Percentiles rank a stretch among this genome's conserved stretches.
These are phyloP conservation scores for Dolichoris vasculosae DNA, from an alignment of 1,140 invertebrate species.

Conservation along the genomic window DNA sequence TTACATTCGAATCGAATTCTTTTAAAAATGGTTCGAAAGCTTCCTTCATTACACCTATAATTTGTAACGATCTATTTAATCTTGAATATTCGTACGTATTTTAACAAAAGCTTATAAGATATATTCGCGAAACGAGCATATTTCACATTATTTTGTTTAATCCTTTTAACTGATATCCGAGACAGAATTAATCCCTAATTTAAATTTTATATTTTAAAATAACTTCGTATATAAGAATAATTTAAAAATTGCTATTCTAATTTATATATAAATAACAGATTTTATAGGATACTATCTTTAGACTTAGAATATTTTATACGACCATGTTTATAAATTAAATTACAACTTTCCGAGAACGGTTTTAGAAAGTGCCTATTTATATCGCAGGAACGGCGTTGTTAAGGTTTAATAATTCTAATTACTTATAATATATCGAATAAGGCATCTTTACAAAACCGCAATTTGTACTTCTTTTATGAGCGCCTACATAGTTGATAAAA, in stretches of 20 bases:
- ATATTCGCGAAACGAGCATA: neutral
- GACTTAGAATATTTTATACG: neutral
- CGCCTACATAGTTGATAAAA: neutral
- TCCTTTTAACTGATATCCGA: neutral
- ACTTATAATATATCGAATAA: neutral
- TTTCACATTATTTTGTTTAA: neutral
- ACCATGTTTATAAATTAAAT: neutral
- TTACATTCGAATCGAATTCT: too few relatives aligned
- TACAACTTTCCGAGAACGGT: neutral
- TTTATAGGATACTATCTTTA: neutral
- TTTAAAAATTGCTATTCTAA: neutral
- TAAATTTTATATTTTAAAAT: conserved; percentile 9
- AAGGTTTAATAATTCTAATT: neutral
- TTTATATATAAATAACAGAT: neutral
- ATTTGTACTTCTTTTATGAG: neutral
- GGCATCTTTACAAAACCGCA: neutral
- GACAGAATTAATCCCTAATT: neutral
- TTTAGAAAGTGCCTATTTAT: neutral
- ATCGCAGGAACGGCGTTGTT: neutral
- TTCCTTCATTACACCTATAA: too few relatives aligned
- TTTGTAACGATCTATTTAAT: neutral
- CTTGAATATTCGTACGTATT: neutral
- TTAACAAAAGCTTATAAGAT: conserved; percentile 12
- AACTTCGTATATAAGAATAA: neutral
- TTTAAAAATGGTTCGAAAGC: too few relatives aligned